Conservation (phyloP, 2,888 invertebrate genomes). For the Eupithecia centaureata region DNA sequence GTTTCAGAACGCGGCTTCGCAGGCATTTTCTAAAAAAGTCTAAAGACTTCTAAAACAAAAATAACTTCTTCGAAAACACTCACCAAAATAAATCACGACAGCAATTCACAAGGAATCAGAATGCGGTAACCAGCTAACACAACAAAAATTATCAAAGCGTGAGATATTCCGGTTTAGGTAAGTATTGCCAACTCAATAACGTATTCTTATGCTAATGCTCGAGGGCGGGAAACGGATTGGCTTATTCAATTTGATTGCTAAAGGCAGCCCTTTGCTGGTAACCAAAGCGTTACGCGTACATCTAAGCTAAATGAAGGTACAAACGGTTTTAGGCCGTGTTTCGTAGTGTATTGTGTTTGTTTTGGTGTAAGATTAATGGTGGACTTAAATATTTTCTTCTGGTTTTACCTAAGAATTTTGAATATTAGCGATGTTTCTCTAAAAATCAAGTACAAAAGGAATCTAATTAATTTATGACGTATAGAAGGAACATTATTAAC, state of each 20-base stretch:
- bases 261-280: slow-evolving; percentile 11
- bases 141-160: slow-evolving; percentile 7
- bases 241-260: slow-evolving; percentile 16
- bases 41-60: no score
- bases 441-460: no score
- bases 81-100: neutral
- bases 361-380: neutral
- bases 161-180: slow-evolving; percentile 8
- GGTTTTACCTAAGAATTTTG: neutral
- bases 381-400: neutral
- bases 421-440: no score
- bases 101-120: neutral
- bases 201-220: slow-evolving; percentile 15
- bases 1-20: no score
- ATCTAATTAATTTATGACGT: no score
- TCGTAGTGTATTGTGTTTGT: neutral
- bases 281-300: slow-evolving; percentile 1
- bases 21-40: no score
- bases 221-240: slow-evolving; percentile 14
- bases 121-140: slow-evolving; percentile 1
- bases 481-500: no score
- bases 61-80: no score
- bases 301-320: slow-evolving; percentile 1
- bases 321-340: neutral
- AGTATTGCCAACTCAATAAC: slow-evolving; percentile 15